A percentile compares a stretch with the other conserved stretches of the same genome.
Conservation (phyloP, 2,113 vertebrate genomes). For the Thamnophis sirtalis region DNA sequence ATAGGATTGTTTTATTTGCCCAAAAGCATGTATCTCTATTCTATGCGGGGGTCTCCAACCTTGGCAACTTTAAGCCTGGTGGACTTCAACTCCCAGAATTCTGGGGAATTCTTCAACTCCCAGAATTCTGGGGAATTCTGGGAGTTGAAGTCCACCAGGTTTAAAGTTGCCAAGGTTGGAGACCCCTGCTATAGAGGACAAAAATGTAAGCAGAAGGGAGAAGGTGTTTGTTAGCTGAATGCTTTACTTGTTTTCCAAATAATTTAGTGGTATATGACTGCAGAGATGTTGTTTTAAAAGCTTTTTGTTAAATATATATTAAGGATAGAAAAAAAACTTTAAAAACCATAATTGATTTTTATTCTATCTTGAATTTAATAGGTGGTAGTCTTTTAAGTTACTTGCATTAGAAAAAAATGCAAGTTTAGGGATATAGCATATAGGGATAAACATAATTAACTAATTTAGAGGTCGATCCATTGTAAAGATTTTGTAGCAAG, state of each 20-base stretch:
- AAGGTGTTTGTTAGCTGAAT: not conserved
- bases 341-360: not conserved
- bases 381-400: not conserved
- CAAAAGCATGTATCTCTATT: not conserved
- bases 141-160: too few species aligned
- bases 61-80: too few species aligned
- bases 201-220: not conserved
- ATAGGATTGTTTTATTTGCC: not conserved
- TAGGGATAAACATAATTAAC: not conserved
- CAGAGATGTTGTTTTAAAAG: not conserved
- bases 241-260: not conserved
- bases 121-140: too few species aligned
- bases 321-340: not conserved
- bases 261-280: not conserved
- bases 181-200: not conserved
- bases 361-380: not conserved
- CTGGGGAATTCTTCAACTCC: too few species aligned
- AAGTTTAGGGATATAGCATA: too few species aligned
- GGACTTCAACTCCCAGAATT: too few species aligned
- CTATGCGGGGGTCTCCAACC: too few species aligned
- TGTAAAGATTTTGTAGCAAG: not conserved
- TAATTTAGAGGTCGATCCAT: not conserved
- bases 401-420: not conserved
- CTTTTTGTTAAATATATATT: not conserved
- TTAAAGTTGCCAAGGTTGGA: too few species aligned